Evolutionary conservation across 2,888 invertebrate species (phyloP).

Genomic region (Exocentrus adspersus): DNA sequence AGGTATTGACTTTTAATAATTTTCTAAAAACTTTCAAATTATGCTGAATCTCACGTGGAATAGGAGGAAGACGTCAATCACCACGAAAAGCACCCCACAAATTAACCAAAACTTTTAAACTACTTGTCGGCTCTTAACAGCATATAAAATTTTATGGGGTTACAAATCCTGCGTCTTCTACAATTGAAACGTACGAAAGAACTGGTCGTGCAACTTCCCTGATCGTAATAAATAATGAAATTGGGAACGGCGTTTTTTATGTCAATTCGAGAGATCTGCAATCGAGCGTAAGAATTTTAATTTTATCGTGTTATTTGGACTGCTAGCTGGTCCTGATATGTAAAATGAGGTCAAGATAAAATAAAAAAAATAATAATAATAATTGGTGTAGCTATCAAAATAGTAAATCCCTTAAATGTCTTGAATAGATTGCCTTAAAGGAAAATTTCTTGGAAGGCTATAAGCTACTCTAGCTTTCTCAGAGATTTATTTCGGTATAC

Average conservation of each 20-base stretch:
- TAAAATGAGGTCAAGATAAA: too few species aligned
- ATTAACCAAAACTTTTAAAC: slow-evolving; percentile 23
- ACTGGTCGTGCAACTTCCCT: slow-evolving; percentile 11
- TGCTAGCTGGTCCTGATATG: neutral
- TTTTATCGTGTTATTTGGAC: slow-evolving; percentile 1
- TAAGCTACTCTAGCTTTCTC: too few species aligned
- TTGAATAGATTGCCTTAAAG: too few species aligned
- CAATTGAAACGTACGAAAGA: slow-evolving; percentile 18
- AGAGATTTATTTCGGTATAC: too few species aligned
- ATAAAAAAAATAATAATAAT: too few species aligned
- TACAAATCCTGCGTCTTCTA: slow-evolving; percentile 26
- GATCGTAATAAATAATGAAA: slow-evolving; percentile 21
- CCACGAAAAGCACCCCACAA: slow-evolving; percentile 9
- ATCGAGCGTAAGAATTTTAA: slow-evolving; percentile 7
- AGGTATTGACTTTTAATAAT: too few species aligned
- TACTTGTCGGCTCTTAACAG: slow-evolving; percentile 29
- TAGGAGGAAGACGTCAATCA: neutral
- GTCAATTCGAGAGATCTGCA: slow-evolving; percentile 14
- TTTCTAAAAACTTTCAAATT: too few species aligned
- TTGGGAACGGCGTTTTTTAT: slow-evolving; percentile 16
- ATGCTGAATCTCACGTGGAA: neutral
- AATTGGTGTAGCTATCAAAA: too few species aligned
- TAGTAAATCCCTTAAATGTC: too few species aligned
- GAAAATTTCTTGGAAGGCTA: too few species aligned
- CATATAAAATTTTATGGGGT: slow-evolving; percentile 33